Evolutionary conservation across 2,797 vertebrate genomes (phyloP), one percentile per base, ranked within the genome.

Genomic region (Ctenochaetus hawaiiensis): DNA sequence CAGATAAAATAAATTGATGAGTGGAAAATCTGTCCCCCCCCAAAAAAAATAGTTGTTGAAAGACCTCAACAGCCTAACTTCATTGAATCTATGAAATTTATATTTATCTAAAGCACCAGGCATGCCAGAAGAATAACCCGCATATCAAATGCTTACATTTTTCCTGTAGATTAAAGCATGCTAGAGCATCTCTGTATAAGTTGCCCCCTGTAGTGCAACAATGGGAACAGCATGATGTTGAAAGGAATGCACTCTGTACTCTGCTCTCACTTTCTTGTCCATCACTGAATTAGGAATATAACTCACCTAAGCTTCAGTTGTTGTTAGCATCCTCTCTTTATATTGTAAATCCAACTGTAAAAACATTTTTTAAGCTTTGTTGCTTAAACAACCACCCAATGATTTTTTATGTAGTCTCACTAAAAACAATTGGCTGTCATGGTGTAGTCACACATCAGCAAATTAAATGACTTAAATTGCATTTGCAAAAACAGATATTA

Each of bases 101-200:
- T 14, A 3, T 12, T 58, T 1, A 44, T 23, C 20, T 60, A 12
- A 41, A 54, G 23, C 16, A 49, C 0, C 13, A 23, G 11, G 18
- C 2, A 17, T 64, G 62, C 37, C 12, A 45, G n/a, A 72, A 63
- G 67, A 67, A 5, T 30, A 12, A 8, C n/a, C 49, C 13, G 54
- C 23, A 53, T 20, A 43, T 41, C 5, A 11, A 37, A 22, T 59
- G 26, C 20, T 34, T 58, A 18, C 22, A 54, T 49, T 26, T 26
- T 41, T 26, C 39, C 9, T 77, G 37, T 23, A 20, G 51, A 62
- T 76, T 37, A 10, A 44, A 23, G 39, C 66, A 37, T 74, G 61
- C n/a, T 57, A 48, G 48, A 57, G 37, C 9, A 14, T 37, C n/a
- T 74, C 58, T 39, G 39, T 26, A 73, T 34, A 54, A 18, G 16